Conservation (phyloP, 2,888 invertebrate genomes). For the Drosophila koepferae region DNA sequence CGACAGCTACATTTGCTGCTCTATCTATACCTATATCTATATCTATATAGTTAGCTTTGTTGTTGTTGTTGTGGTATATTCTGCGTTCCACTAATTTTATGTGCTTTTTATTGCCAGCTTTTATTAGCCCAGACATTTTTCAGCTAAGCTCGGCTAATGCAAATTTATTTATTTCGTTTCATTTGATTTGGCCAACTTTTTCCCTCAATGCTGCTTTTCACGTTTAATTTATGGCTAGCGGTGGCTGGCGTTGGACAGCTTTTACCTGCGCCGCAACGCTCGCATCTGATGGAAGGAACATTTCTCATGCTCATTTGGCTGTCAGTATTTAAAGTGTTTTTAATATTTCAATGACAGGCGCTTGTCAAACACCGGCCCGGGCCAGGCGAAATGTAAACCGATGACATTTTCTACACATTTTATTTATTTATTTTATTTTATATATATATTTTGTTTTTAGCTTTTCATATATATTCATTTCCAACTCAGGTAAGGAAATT, state of each 20-base stretch:
- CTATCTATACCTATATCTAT: conserved; percentile 21
- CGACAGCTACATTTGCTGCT: conserved; percentile 59
- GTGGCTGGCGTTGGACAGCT: conserved; percentile 42
- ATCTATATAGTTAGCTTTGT: too few relatives aligned
- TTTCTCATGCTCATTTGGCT: conserved; percentile 61
- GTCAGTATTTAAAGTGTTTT: conserved; percentile 78
- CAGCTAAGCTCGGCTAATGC: conserved; percentile 74
- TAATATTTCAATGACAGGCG: conserved; percentile 81
- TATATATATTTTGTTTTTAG: neutral
- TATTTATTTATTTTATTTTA: too few relatives aligned
- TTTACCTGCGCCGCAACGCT: conserved; percentile 45
- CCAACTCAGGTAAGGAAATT: conserved; percentile 58
- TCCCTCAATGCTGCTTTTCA: conserved; percentile 43
- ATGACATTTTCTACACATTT: conserved; percentile 52
- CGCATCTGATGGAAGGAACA: conserved; percentile 23
- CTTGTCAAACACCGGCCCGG: conserved; percentile 63
- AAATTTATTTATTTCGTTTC: conserved; percentile 74
- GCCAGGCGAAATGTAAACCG: conserved; percentile 60
- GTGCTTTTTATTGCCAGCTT: conserved; percentile 77
- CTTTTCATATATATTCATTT: neutral
- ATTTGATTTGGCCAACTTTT: conserved; percentile 36
- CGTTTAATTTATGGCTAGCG: conserved; percentile 65
- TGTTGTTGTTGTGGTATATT: conserved; percentile 1
- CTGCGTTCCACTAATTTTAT: conserved; percentile 72
- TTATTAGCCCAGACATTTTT: conserved; percentile 78